Conservation (phyloP, 2,797 vertebrate genomes). For the Lutjanus campechanus region DNA sequence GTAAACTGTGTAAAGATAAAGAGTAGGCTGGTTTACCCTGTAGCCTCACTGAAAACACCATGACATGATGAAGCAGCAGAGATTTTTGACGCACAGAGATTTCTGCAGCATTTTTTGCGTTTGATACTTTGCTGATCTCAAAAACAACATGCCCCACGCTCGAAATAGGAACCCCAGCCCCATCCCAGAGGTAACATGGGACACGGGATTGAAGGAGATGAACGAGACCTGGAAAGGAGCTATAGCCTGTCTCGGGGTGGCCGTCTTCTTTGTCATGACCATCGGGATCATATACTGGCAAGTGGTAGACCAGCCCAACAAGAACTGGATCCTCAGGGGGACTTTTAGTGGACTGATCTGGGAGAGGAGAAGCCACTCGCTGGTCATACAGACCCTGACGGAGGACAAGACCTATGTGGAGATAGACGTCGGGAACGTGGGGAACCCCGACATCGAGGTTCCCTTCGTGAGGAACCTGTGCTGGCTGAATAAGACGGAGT, state of each 20-base stretch:
- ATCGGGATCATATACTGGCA: slow-evolving; percentile 97
- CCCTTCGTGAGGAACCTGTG: slow-evolving; percentile 91
- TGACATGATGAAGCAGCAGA: slow-evolving; percentile 80
- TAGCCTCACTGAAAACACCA: slow-evolving; percentile 65
- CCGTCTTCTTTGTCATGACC: slow-evolving; percentile 94
- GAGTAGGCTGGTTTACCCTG: slow-evolving; percentile 62
- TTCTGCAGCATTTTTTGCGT: slow-evolving; percentile 74
- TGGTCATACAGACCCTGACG: slow-evolving; percentile 89
- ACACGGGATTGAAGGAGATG: slow-evolving; percentile 91
- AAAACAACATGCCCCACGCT: slow-evolving; percentile 88
- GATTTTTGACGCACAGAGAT: slow-evolving; percentile 69
- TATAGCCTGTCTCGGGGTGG: slow-evolving; percentile 92
- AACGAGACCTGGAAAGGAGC: slow-evolving; percentile 95
- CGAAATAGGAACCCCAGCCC: slow-evolving; percentile 89
- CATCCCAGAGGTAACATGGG: slow-evolving; percentile 90
- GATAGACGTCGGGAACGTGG: slow-evolving; percentile 88
- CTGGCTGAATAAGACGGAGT: slow-evolving; percentile 91
- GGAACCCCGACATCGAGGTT: slow-evolving; percentile 85
- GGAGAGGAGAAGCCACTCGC: slow-evolving; percentile 90
- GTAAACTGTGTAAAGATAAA: slow-evolving; percentile 61
- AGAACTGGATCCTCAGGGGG: slow-evolving; percentile 94
- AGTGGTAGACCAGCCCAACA: slow-evolving; percentile 93
- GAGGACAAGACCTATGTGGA: slow-evolving; percentile 88
- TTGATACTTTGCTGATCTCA: slow-evolving; percentile 77
- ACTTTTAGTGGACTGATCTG: slow-evolving; percentile 90